A percentile compares a stretch with the other conserved stretches of the same genome.
Evolutionary conservation across 2,797 vertebrate species (phyloP).

Genomic region (Hyperoplus lanceolatus): DNA sequence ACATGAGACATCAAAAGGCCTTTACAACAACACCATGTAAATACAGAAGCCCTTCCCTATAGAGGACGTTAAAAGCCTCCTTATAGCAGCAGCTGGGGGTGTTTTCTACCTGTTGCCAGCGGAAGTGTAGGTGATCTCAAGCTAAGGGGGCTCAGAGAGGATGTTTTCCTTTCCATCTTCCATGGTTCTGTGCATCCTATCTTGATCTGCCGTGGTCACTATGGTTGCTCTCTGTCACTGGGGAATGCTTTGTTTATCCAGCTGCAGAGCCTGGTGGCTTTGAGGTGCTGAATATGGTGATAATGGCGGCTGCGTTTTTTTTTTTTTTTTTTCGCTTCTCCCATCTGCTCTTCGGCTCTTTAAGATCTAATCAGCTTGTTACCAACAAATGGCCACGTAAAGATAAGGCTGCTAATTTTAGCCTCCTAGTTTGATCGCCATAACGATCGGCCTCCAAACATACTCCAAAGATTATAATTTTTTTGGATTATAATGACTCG

Average conservation of each 20-base stretch:
- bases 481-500: background rate
- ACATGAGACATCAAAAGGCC: constrained; percentile 40
- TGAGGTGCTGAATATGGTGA: constrained; percentile 31
- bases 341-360: constrained; percentile 48
- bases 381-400: background rate
- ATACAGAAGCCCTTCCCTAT: background rate
- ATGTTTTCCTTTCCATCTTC: constrained; percentile 63
- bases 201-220: constrained; percentile 21
- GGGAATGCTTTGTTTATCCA: constrained; percentile 58
- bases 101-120: constrained; percentile 45
- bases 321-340: background rate
- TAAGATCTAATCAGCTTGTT: constrained; percentile 38
- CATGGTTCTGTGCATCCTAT: constrained; percentile 26
- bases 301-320: constrained; percentile 16
- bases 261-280: constrained; percentile 50
- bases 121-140: constrained; percentile 31
- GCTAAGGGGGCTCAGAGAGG: constrained; percentile 35
- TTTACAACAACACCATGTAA: background rate
- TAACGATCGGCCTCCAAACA: background rate
- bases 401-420: background rate
- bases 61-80: constrained; percentile 3
- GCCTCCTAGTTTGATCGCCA: background rate
- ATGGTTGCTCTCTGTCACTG: background rate
- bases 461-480: background rate
- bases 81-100: constrained; percentile 28